phyloP scores from a whole-genome alignment of 30 jellyfish, hydroid and myxozoan genomes.

The Pelagia noctiluca region DNA sequence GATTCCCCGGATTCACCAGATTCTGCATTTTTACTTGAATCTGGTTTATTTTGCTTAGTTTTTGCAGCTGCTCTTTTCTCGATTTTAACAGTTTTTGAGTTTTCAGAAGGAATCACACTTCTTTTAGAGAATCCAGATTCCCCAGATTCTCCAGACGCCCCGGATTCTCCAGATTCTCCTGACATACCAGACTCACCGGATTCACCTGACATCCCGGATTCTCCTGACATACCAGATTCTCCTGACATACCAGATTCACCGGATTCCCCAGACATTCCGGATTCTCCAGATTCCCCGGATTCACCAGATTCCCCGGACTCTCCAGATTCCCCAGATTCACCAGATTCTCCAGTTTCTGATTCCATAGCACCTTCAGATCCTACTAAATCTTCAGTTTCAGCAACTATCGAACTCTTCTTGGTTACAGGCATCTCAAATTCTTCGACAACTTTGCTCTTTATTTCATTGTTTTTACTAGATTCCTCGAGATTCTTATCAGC shows the following conservation, averaged over 20 bases:
- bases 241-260: constrained; percentile 40
- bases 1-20: constrained; percentile 1
- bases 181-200: constrained; percentile 32
- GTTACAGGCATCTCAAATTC: constrained; percentile 27
- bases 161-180: too few species aligned
- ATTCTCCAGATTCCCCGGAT: constrained; percentile 26
- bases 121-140: constrained; percentile 39
- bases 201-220: constrained; percentile 17
- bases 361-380: constrained; percentile 12
- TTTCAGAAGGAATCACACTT: constrained; percentile 36
- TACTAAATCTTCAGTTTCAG: too few species aligned
- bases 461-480: constrained; percentile 13
- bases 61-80: not conserved
- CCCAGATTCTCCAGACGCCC: constrained; percentile 6
- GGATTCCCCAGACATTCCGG: constrained; percentile 24
- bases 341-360: constrained; percentile 35
- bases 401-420: not conserved
- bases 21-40: constrained; percentile 1
- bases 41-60: too few species aligned
- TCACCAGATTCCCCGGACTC: constrained; percentile 40
- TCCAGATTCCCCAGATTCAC: constrained; percentile 30
- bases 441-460: not conserved
- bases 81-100: not conserved
- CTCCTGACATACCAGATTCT: too few species aligned
- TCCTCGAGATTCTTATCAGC: not conserved